A percentile compares a stretch with the other conserved stretches of the same genome.
These are phyloP conservation scores for Calonectris borealis DNA, from an alignment of 2,113 vertebrate species.

Conservation along the genomic window DNA sequence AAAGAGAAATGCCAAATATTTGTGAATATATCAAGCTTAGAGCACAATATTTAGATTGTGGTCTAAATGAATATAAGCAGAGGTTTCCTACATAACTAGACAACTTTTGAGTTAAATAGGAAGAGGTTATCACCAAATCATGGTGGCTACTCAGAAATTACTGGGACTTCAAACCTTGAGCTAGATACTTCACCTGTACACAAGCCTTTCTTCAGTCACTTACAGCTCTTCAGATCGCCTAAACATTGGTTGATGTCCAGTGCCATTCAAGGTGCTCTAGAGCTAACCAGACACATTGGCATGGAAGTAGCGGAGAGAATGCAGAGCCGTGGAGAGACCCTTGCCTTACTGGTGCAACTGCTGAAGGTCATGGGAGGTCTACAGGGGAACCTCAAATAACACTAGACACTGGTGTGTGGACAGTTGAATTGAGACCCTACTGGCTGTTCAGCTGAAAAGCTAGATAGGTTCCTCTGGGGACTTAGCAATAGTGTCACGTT, in stretches of 20 bases:
- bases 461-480: neutral
- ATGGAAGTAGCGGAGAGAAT: neutral
- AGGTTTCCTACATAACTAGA: neutral
- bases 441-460: neutral
- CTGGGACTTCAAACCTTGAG: neutral
- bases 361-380: neutral
- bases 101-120: neutral
- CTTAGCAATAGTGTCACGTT: neutral
- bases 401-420: no score
- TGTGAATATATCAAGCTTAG: neutral
- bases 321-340: neutral
- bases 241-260: no score
- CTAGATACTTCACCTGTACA: neutral
- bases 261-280: neutral
- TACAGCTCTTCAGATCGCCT: neutral
- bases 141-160: neutral
- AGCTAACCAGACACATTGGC: neutral
- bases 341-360: neutral
- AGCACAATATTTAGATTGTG: neutral
- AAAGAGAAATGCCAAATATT: neutral
- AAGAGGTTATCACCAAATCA: neutral
- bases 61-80: neutral
- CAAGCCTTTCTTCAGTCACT: neutral
- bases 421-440: neutral
- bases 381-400: neutral